Evolutionary conservation across 2,888 invertebrate genomes (phyloP), one percentile per base, ranked within the genome.

Genomic region (Cheilosia grossa): DNA sequence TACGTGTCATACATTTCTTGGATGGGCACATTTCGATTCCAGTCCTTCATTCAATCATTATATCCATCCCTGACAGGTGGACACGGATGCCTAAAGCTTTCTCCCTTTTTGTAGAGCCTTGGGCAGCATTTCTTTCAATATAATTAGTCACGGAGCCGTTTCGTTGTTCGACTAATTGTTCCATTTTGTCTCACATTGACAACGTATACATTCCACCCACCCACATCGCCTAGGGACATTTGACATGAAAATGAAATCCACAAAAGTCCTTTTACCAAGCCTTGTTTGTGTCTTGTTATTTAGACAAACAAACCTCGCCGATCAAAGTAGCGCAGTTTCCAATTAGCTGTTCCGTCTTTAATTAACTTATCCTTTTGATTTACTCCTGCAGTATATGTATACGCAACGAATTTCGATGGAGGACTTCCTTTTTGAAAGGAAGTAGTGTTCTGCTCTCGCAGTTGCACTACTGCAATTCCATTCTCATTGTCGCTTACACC

Each of bases 261-360:
- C 27, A 6, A 81, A 72, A 67, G 61, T 66, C 54, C 44, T 56
- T 75, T 61, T 47, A 27, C 17, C 47, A 61, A 63, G 66, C 13
- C 53, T 51, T 73, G 54, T 72, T 19, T 49, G 27, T 44, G 17
- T 37, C 49, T 51, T 44, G 24, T 44, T 59, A 37, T 21, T 56
- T 44, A 47, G 19, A 49, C 53, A 54, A 72, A 77, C 56, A 83
- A 78, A 73, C 63, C 72, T 17, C 42, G 44, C 54, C 44, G 72
- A 86, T 81, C 86, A 81, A 77, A 77, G 67, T 44, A 40, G 72
- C 59, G 59, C 72, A 73, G 10, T 82, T 82, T 78, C 77, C 82
- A 86, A 86, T 86, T 82, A 86, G 86, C 73, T 86, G 81, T 78
- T 78, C 78, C 77, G 69, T 86, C 81, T 77, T 82, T 86, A 86